These are phyloP conservation scores for Poeciliopsis retropinna DNA, from an alignment of 2,113 vertebrate genomes.

Conservation along the genomic window DNA sequence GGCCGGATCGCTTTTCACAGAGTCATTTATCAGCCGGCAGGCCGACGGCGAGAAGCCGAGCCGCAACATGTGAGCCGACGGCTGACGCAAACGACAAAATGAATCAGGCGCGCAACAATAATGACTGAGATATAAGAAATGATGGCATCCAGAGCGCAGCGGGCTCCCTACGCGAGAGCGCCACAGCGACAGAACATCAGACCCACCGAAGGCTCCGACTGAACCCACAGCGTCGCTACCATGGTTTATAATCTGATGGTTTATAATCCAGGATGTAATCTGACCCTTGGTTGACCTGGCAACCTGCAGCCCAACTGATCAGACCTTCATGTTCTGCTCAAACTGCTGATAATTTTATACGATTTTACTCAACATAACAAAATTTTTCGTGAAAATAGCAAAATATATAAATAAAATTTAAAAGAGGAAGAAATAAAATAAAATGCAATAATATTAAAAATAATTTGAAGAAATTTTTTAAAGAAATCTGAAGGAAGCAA, in stretches of 20 bases:
- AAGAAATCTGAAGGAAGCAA: no score
- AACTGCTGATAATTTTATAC: no score
- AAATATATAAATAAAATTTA: no score
- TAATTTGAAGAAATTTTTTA: no score
- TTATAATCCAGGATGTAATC: background rate
- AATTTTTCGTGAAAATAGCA: no score
- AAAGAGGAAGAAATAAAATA: no score
- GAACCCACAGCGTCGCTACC: background rate
- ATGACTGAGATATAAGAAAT: slow-evolving; percentile 61
- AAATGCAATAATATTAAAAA: no score
- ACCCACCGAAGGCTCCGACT: background rate
- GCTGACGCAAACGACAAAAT: slow-evolving; percentile 66
- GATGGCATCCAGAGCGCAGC: slow-evolving; percentile 42
- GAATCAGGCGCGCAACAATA: slow-evolving; percentile 54
- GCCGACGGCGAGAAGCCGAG: slow-evolving; percentile 55
- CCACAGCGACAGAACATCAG: slow-evolving; percentile 12
- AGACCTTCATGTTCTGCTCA: no score
- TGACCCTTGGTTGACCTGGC: background rate
- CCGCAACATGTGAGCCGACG: slow-evolving; percentile 62
- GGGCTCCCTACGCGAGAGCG: slow-evolving; percentile 10
- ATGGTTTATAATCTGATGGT: background rate
- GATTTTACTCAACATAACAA: no score
- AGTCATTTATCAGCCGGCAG: slow-evolving; percentile 67
- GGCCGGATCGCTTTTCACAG: slow-evolving; percentile 62
- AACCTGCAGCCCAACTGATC: background rate